Base-by-base conservation (phyloP, 2,888 invertebrate genomes). In the Cyclophora punctaria region DNA sequence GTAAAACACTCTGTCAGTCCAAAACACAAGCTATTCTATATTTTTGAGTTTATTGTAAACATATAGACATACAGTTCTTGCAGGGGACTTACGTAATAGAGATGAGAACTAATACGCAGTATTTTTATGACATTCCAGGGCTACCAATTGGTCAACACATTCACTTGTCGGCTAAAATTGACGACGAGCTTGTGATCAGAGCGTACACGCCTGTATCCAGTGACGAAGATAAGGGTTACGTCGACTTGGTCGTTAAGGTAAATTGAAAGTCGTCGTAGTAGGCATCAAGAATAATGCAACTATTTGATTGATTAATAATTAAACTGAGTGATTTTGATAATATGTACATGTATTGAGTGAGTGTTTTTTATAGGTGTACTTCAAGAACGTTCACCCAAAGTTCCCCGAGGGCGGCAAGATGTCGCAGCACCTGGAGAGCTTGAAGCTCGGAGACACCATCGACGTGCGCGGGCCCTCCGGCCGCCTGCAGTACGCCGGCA, bases 321-420 rank as follows among this genome's bases (percentile, higher is more conserved):
- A 7, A 6, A 7, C 5, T n/a, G 3, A 41, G 1, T 2, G 7
- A 5, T 20, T 4, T n/a, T 1, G 7, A 41, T 7, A 41, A 0
- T n/a, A n/a, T n/a, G n/a, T 7, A 42, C 3, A 7, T n/a, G 20
- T 7, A 41, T 44, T 7, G 7, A 20, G 20, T 7, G 7, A 20
- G 20, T 20, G 20, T 3, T 41, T 41, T 34, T 78, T 2, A 69
- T 3, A 96, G 96, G 96, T 99, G 0, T 99, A 99, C 82, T 96
- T 96, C 80, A 97, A 96, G 89, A 94, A 97, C 89, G 94, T 95
- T 0, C 96, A 99, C 81, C 98, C 98, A 0, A 97, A 98, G 83
- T 99, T 99, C 82, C 99, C 98, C 0, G 96, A 97, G 3, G 99
- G 99, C 49, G 99, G 99, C 7, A 99, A 98, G 89, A 93, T 99